Conservation (phyloP, 1,140 invertebrate genomes). For the Calycopis cecrops region DNA sequence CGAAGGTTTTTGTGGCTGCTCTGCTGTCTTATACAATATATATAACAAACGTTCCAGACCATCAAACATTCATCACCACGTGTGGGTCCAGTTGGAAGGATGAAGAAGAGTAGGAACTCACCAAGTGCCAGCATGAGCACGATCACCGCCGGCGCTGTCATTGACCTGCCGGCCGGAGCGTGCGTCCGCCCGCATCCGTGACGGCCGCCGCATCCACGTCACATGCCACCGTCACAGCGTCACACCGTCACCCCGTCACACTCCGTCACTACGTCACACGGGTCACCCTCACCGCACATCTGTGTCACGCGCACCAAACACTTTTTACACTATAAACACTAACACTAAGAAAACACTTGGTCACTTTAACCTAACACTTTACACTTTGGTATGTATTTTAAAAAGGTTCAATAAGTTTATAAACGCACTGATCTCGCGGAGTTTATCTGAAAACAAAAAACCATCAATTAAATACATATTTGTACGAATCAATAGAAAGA, state of each 20-base stretch:
- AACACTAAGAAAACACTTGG: neutral
- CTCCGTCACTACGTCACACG: conserved; percentile 1
- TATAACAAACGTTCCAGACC: too few relatives aligned
- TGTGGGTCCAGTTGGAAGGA: too few relatives aligned
- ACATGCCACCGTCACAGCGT: conserved; percentile 23
- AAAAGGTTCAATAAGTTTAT: too few relatives aligned
- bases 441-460: too few relatives aligned
- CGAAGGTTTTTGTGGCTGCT: too few relatives aligned
- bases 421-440: too few relatives aligned
- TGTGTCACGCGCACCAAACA: neutral
- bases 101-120: conserved; percentile 27
- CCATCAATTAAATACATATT: too few relatives aligned
- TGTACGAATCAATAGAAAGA: too few relatives aligned
- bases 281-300: neutral
- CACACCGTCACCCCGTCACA: conserved; percentile 14
- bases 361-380: neutral
- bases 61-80: too few relatives aligned
- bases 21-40: too few relatives aligned
- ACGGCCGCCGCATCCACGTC: conserved; percentile 38
- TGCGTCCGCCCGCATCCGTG: conserved; percentile 49
- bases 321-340: neutral
- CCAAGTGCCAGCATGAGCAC: conserved; percentile 51
- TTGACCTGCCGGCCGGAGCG: conserved; percentile 54
- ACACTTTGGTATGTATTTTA: too few relatives aligned
- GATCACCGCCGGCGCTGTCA: conserved; percentile 50